phyloP scores from a whole-genome alignment of 2,797 vertebrate species.

The Rhinophrynus dorsalis region DNA sequence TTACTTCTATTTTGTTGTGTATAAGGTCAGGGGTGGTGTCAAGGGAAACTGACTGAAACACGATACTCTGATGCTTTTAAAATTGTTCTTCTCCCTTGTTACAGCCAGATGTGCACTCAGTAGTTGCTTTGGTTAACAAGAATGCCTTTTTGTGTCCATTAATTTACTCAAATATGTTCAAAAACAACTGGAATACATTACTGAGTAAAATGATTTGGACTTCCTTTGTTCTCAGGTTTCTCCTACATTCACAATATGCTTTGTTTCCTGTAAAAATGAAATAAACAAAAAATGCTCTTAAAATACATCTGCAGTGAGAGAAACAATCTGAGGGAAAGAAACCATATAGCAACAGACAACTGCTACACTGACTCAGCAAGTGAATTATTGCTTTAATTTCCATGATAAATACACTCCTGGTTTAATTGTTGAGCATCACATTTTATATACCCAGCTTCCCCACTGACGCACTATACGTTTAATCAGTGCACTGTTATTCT shows the following conservation, averaged over 20 bases:
- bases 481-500: too few relatives aligned
- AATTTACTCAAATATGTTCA: too few relatives aligned
- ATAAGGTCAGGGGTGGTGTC: too few relatives aligned
- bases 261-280: neutral
- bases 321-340: too few relatives aligned
- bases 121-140: neutral
- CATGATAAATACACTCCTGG: conserved; percentile 9
- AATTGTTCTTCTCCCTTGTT: too few relatives aligned
- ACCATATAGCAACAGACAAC: neutral
- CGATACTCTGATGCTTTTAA: too few relatives aligned
- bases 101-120: neutral
- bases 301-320: neutral
- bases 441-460: conserved; percentile 1
- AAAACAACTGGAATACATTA: conserved; percentile 8
- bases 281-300: too few relatives aligned
- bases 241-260: neutral
- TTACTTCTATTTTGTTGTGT: too few relatives aligned
- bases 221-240: neutral
- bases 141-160: neutral
- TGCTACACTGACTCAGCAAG: neutral
- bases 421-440: conserved; percentile 2
- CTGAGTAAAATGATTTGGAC: neutral
- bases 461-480: too few relatives aligned
- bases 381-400: conserved; percentile 25
- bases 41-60: too few relatives aligned